Percentiles rank a stretch among this genome's conserved stretches.
These are phyloP conservation scores for Nannobrachium achirus DNA, from an alignment of 2,113 vertebrate species.

Conservation along the genomic window DNA sequence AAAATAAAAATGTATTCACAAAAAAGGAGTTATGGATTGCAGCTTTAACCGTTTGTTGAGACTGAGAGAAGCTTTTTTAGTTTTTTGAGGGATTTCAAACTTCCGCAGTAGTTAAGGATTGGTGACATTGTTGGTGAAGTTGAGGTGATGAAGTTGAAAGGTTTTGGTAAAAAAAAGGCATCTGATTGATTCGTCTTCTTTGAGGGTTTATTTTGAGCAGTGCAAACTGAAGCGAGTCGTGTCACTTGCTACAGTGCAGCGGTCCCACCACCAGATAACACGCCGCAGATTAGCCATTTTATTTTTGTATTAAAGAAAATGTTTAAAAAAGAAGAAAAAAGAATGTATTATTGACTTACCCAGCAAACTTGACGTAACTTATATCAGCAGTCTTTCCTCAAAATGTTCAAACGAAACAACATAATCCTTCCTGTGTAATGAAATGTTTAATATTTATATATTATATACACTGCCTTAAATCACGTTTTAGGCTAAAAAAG, in stretches of 20 bases:
- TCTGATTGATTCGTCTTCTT: conserved; percentile 34
- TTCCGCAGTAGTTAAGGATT: not conserved
- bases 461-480: conserved; percentile 70
- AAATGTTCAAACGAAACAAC: conserved; percentile 34
- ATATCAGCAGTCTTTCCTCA: conserved; percentile 40
- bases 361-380: conserved; percentile 48
- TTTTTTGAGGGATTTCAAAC: not conserved
- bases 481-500: conserved; percentile 33
- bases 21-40: too few species aligned
- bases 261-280: conserved; percentile 21
- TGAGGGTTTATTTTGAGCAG: conserved; percentile 33
- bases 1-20: too few species aligned
- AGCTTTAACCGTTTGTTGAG: not conserved
- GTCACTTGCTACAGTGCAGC: conserved; percentile 48
- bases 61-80: not conserved
- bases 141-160: conserved; percentile 2
- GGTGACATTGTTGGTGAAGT: conserved; percentile 2
- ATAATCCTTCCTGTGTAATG: conserved; percentile 51
- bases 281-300: conserved; percentile 59
- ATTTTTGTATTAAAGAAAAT: conserved; percentile 64
- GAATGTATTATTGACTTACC: conserved; percentile 44
- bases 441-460: conserved; percentile 53
- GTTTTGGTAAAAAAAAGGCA: conserved; percentile 4
- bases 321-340: conserved; percentile 23
- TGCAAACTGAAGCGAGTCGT: conserved; percentile 40